Evolutionary conservation across 1,140 invertebrate species (phyloP), one percentile per base, ranked within the genome.

Genomic region (Venturia canescens): DNA sequence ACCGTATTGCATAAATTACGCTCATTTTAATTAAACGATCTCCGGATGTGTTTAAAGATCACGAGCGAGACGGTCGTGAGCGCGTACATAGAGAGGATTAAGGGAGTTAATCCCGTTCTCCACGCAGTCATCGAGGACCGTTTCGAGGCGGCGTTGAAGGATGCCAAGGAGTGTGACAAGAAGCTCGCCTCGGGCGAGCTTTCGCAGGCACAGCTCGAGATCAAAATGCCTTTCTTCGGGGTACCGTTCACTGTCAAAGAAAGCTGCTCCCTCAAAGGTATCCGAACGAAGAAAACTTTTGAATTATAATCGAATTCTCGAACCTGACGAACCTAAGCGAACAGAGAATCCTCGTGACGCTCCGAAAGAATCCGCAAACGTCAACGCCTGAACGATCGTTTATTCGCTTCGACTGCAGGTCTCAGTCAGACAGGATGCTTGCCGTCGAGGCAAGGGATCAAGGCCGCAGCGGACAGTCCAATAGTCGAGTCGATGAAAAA

Each of bases 201-300:
- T 13, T 89, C 84, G 1, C 48, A 83, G 18, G 66, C 85, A 3
- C 84, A 93, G 53, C 83, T 95, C 0, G 86, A 90, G 63, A 86
- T 89, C 3, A 93, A 94, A 75, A 93, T 92, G 83, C 96, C 96
- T 0, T 89, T 97, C 27, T 90, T 96, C n/a, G 96, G 96, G 0
- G 93, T 97, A n/a, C 96, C 96, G 0, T 93, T 97, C 27, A 96
- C 95, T 0, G 94, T 96, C 0, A 97, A 97, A 86, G 96, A 96
- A 85, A 94, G 94, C 60, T 95, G 95, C 81, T 91, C 92, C 13
- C 88, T 96, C 0, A 93, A 93, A 92, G 95, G 95, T 95, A 86
- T 87, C 16, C 4, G n/a, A 60, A 18, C 4, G 23, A 26, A 5
- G 27, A 63, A 63, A 63, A 44, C 5, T 74, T 88, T 79, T 6